Evolutionary conservation across 30 jellyfish, hydroid and myxozoan genomes (phyloP).

Genomic region (Aurelia aurita): DNA sequence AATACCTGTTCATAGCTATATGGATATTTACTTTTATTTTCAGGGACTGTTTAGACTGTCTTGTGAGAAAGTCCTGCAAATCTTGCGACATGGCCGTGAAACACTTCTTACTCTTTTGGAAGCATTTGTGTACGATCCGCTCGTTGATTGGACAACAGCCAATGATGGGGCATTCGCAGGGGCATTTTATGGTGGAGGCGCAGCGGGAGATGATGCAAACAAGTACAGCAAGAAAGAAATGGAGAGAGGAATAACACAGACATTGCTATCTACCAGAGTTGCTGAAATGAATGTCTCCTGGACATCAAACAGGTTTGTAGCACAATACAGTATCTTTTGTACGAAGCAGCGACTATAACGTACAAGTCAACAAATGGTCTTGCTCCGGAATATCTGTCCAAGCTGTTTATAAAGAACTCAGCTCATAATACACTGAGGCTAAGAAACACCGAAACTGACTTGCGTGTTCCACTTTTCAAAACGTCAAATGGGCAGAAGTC

Average conservation of each 20-base stretch:
- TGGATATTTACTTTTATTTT: background rate
- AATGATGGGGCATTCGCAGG: slow-evolving; percentile 99
- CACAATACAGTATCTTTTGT: too few relatives aligned
- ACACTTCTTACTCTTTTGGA: slow-evolving; percentile 95
- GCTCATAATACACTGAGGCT: too few relatives aligned
- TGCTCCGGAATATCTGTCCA: too few relatives aligned
- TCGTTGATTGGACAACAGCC: slow-evolving; percentile 99
- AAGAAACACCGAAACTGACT: too few relatives aligned
- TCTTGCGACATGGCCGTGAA: slow-evolving; percentile 95
- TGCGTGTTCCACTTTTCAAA: too few relatives aligned
- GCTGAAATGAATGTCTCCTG: slow-evolving; percentile 96
- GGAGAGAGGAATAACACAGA: slow-evolving; percentile 96
- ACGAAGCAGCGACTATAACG: too few relatives aligned
- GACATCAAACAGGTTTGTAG: slow-evolving; percentile 84
- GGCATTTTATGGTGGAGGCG: slow-evolving; percentile 99
- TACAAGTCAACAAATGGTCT: too few relatives aligned
- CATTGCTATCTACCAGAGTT: slow-evolving; percentile 94
- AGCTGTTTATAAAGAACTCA: too few relatives aligned
- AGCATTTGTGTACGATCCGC: slow-evolving; percentile 98
- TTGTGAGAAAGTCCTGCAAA: slow-evolving; percentile 88
- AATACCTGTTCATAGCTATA: too few relatives aligned
- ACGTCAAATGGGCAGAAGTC: too few relatives aligned
- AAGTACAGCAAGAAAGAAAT: slow-evolving; percentile 90
- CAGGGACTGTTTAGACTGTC: slow-evolving; percentile 96
- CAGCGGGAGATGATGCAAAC: slow-evolving; percentile 85